These are phyloP conservation scores for Dynastes grantii DNA, from an alignment of 2,888 invertebrate species.

Conservation along the genomic window DNA sequence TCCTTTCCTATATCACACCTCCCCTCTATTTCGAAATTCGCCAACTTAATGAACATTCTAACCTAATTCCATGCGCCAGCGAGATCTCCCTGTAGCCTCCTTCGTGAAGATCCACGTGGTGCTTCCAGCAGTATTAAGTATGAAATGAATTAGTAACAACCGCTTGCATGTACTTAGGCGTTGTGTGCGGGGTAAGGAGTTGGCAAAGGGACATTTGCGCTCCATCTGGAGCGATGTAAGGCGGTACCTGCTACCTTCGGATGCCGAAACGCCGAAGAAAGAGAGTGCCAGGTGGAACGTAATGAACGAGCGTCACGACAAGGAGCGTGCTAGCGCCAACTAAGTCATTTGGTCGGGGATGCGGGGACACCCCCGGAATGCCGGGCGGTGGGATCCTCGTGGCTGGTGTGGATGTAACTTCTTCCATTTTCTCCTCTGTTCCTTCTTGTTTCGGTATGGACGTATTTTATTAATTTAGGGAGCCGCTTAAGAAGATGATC, in stretches of 20 bases:
- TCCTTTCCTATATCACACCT: not conserved
- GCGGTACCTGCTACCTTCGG: constrained; percentile 47
- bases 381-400: too few species aligned
- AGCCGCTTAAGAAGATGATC: too few species aligned
- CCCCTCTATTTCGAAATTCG: constrained; percentile 2
- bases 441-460: too few species aligned
- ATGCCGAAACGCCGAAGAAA: constrained; percentile 46
- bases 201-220: not conserved
- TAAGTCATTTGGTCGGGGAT: constrained; percentile 52
- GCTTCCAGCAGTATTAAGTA: constrained; percentile 32
- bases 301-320: constrained; percentile 56
- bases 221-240: not conserved
- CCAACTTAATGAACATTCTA: constrained; percentile 30
- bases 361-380: constrained; percentile 36
- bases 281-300: constrained; percentile 53
- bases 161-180: constrained; percentile 18
- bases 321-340: constrained; percentile 53
- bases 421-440: too few species aligned
- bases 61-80: constrained; percentile 13
- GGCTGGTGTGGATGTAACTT: too few species aligned
- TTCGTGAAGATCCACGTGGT: not conserved
- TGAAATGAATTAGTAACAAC: constrained; percentile 49
- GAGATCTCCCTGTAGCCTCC: not conserved
- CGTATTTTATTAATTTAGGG: too few species aligned
- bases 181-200: not conserved